phyloP scores from a whole-genome alignment of 2,888 invertebrate genomes.

The Xestia ashworthii region DNA sequence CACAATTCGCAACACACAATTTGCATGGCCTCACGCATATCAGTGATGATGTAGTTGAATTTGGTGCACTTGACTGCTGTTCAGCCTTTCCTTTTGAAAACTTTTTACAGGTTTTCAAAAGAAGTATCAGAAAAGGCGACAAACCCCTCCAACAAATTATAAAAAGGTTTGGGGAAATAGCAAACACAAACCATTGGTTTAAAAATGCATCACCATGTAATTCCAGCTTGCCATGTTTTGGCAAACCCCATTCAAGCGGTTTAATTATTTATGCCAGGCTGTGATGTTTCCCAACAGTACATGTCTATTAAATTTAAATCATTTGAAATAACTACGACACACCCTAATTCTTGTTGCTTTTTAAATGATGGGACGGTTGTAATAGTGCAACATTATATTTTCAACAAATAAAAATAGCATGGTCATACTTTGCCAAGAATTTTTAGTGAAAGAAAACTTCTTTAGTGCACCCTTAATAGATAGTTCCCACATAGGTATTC shows the following conservation, averaged over 20 bases:
- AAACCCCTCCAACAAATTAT: slow-evolving; percentile 70
- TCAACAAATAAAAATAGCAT: not conserved
- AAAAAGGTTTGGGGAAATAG: slow-evolving; percentile 21
- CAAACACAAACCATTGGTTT: not conserved
- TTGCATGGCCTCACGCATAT: slow-evolving; percentile 12
- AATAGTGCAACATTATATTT: slow-evolving; percentile 1
- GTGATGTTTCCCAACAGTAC: not conserved
- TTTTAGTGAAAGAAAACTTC: slow-evolving; percentile 42
- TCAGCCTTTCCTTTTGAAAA: slow-evolving; percentile 53
- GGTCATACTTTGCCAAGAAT: slow-evolving; percentile 7
- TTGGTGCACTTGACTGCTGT: slow-evolving; percentile 56
- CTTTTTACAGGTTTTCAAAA: slow-evolving; percentile 49
- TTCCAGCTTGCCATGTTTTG: not conserved
- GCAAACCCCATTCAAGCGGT: not conserved
- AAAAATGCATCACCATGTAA: slow-evolving; percentile 1
- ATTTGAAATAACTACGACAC: slow-evolving; percentile 31
- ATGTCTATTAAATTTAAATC: slow-evolving; percentile 12
- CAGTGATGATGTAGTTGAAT: slow-evolving; percentile 47
- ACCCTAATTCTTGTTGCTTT: slow-evolving; percentile 1
- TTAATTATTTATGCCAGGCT: not conserved
- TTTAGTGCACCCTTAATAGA: slow-evolving; percentile 40
- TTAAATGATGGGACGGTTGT: not conserved
- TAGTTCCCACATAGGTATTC: slow-evolving; percentile 23
- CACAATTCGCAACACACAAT: slow-evolving; percentile 15
- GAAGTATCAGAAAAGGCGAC: slow-evolving; percentile 74